Evolutionary conservation across 2,113 vertebrate genomes (phyloP).

Genomic region (Picathartes gymnocephalus): DNA sequence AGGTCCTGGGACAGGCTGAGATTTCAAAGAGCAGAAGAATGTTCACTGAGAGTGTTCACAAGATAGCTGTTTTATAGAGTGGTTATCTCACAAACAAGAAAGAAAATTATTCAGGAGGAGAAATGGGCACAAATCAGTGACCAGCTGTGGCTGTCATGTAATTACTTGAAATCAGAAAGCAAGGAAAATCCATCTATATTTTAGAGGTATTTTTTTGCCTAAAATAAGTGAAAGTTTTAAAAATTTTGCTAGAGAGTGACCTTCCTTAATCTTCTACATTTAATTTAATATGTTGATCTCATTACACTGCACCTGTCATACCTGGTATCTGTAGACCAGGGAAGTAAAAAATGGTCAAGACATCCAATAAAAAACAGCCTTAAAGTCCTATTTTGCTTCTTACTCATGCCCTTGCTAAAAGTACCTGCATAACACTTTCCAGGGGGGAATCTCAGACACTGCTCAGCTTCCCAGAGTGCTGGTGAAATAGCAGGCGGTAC

Average conservation of each 20-base stretch:
- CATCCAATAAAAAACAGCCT: not conserved
- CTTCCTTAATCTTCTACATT: not conserved
- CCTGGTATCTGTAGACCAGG: not conserved
- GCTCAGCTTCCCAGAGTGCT: not conserved
- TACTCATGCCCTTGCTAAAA: not conserved
- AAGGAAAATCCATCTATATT: conserved; percentile 28
- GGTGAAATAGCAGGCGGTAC: not conserved
- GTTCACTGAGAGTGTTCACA: not conserved
- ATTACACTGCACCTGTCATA: not conserved
- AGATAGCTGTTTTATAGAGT: not conserved
- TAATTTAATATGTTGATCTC: not conserved
- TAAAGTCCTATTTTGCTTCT: not conserved
- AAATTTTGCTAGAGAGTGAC: not conserved
- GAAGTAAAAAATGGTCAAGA: not conserved
- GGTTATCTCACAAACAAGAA: not conserved
- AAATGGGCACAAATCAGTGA: not conserved
- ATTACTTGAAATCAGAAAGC: conserved; percentile 44
- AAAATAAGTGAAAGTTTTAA: conserved; percentile 26
- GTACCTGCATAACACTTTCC: not conserved
- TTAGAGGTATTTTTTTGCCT: conserved; percentile 12
- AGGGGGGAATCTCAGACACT: not conserved
- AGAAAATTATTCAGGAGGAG: not conserved
- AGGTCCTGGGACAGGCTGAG: not conserved
- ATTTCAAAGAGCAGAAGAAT: not conserved
- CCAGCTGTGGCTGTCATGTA: not conserved